phyloP scores from a whole-genome alignment of 2,113 vertebrate genomes.

The Micronycteris hirsuta region DNA sequence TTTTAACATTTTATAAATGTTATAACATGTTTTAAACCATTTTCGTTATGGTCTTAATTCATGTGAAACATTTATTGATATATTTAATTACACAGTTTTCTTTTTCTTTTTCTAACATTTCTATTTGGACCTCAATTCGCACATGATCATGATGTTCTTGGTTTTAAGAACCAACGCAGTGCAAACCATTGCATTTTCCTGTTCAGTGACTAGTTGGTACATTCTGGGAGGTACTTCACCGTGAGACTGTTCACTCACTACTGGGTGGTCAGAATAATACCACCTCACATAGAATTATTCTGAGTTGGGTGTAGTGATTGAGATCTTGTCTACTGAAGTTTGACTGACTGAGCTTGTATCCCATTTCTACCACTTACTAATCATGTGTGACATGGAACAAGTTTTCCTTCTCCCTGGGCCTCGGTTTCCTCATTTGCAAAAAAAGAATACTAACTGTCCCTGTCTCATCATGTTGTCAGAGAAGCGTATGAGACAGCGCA shows the following conservation, averaged over 20 bases:
- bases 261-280: neutral
- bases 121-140: neutral
- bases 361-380: neutral
- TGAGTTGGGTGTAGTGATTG: neutral
- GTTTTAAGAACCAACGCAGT: neutral
- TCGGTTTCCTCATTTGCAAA: neutral
- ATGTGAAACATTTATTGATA: neutral
- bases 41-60: constrained; percentile 5
- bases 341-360: neutral
- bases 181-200: neutral
- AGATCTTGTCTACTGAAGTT: neutral
- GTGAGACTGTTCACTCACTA: neutral
- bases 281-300: neutral
- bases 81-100: neutral
- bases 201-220: neutral
- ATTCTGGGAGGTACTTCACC: neutral
- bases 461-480: neutral
- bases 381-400: neutral
- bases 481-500: neutral
- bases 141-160: neutral
- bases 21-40: neutral
- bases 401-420: neutral
- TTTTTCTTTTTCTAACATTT: constrained; percentile 38
- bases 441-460: neutral
- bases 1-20: neutral